phyloP scores from a whole-genome alignment of 37 sponge, comb jelly and placozoan genomes.

The Cliona cf. orientalis region DNA sequence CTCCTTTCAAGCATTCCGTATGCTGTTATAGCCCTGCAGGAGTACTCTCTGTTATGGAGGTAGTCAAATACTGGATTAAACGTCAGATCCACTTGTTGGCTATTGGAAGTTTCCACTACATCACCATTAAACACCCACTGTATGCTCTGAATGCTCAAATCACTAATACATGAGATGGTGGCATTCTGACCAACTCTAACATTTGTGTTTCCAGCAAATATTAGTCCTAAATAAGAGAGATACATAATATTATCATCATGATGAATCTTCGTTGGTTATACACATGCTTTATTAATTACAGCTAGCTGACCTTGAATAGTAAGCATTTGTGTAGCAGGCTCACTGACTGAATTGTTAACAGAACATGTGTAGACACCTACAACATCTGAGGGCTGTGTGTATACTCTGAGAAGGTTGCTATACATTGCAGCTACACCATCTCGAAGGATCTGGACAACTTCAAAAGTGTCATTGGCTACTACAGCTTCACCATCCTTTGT shows the following conservation, averaged over 20 bases:
- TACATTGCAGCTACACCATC: background rate
- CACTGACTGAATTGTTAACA: constrained; percentile 3
- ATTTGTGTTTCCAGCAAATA: background rate
- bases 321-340: background rate
- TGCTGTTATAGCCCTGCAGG: constrained; percentile 1
- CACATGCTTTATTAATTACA: no score
- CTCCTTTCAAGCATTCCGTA: constrained; percentile 19
- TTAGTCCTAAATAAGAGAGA: background rate
- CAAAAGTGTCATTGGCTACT: constrained; percentile 1
- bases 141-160: background rate
- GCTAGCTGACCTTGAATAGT: constrained; percentile 15
- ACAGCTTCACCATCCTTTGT: constrained; percentile 10
- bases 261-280: background rate
- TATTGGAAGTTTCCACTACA: background rate
- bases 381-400: background rate
- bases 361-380: constrained; percentile 14
- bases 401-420: constrained; percentile 6
- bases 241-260: background rate
- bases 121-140: background rate
- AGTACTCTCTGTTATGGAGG: constrained; percentile 26
- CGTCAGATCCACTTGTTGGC: background rate
- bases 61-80: constrained; percentile 7
- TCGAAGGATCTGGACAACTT: background rate
- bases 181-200: constrained; percentile 14
- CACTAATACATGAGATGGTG: constrained; percentile 13